Percentiles rank a stretch among this genome's conserved stretches.
phyloP scores from a whole-genome alignment of 2,113 vertebrate genomes.

The Tachuris rubrigastra region DNA sequence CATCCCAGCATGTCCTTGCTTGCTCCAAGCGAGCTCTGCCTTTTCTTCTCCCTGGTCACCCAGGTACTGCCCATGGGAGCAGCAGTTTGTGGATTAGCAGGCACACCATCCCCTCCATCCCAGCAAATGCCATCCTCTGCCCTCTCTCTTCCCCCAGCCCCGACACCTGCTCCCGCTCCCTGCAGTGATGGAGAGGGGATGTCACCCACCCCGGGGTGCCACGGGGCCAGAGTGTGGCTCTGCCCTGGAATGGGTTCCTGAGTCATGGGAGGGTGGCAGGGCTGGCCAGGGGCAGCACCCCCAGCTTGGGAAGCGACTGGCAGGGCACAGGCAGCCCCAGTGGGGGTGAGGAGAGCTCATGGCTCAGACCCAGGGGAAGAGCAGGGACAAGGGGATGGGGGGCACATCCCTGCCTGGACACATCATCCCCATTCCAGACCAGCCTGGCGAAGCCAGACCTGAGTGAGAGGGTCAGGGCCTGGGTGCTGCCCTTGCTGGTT shows the following conservation, averaged over 20 bases:
- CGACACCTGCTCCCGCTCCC: accelerated
- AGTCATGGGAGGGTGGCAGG: accelerated
- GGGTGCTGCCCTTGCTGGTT: accelerated
- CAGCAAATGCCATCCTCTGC: background rate
- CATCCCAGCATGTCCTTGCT: background rate
- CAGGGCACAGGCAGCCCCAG: background rate
- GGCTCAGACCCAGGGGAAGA: background rate
- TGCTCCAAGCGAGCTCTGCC: accelerated
- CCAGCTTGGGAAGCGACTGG: background rate
- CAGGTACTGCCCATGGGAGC: background rate
- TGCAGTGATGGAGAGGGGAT: background rate
- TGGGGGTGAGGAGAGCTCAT: background rate
- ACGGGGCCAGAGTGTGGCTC: no score
- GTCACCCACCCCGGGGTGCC: accelerated
- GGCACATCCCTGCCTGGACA: accelerated
- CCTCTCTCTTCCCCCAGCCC: background rate
- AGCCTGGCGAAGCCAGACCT: accelerated
- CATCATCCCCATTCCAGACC: accelerated
- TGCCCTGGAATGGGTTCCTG: background rate
- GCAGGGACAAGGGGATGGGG: background rate
- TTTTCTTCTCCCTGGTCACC: background rate
- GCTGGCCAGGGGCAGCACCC: background rate
- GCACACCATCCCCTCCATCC: background rate
- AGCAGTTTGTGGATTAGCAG: background rate
- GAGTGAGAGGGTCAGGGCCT: background rate